These are phyloP conservation scores for Heteromormyrus szaboi DNA, from an alignment of 2,797 vertebrate genomes.

Conservation along the genomic window DNA sequence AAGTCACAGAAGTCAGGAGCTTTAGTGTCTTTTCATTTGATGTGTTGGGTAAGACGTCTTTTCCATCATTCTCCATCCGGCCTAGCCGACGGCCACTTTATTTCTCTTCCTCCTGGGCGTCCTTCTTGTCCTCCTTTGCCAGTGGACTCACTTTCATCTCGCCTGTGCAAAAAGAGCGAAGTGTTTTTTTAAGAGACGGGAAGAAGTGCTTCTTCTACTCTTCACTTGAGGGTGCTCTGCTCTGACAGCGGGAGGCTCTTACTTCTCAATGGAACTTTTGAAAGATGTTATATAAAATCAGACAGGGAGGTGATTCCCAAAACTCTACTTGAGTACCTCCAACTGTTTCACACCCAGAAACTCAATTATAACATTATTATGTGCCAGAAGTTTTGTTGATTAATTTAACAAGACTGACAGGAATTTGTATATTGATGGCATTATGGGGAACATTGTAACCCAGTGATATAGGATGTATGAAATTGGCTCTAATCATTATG, in stretches of 20 bases:
- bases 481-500: neutral
- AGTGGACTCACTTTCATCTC: slow-evolving; percentile 47
- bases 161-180: slow-evolving; percentile 21
- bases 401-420: neutral
- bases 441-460: neutral
- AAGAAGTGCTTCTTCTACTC: neutral
- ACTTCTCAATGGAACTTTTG: neutral
- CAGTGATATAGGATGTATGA: neutral
- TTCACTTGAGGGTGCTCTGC: neutral
- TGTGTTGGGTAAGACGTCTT: neutral
- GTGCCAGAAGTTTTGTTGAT: neutral
- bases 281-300: neutral
- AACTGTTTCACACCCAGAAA: neutral
- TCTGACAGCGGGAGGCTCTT: neutral
- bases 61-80: slow-evolving; percentile 3
- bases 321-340: neutral
- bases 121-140: slow-evolving; percentile 43
- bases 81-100: slow-evolving; percentile 33
- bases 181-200: neutral
- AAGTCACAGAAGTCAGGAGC: neutral
- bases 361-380: neutral
- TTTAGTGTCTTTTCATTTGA: neutral
- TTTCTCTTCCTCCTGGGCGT: slow-evolving; percentile 44
- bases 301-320: neutral
- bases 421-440: neutral